These are phyloP conservation scores for Tethya wilhelma DNA, from an alignment of 37 sponge, comb jelly and placozoan genomes.

Conservation along the genomic window DNA sequence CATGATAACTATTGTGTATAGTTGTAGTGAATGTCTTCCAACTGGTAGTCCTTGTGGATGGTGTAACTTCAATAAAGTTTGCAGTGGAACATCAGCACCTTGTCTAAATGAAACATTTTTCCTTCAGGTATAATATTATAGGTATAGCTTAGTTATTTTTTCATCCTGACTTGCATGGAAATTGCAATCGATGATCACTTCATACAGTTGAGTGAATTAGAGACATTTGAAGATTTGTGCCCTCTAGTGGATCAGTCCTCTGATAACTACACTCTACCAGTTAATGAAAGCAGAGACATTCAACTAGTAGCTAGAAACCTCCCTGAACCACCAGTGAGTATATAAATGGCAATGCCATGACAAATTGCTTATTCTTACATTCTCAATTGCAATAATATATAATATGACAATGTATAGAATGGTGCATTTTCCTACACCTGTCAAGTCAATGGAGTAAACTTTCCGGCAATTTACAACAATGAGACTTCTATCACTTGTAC, in stretches of 20 bases:
- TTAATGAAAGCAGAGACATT: slow-evolving; percentile 6
- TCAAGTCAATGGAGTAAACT: background rate
- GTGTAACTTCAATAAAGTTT: slow-evolving; percentile 36
- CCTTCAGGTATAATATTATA: slow-evolving; percentile 1
- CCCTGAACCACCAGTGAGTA: no score
- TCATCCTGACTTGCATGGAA: background rate
- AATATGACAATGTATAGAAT: background rate
- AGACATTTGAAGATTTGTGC: slow-evolving; percentile 41
- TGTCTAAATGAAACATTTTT: slow-evolving; percentile 3
- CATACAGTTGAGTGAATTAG: no score
- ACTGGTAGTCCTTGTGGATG: slow-evolving; percentile 47
- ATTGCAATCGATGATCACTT: no score
- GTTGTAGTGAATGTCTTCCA: slow-evolving; percentile 44
- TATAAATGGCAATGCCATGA: background rate
- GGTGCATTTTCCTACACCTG: slow-evolving; percentile 20
- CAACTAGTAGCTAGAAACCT: slow-evolving; percentile 36
- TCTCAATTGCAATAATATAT: background rate
- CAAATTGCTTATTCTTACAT: background rate
- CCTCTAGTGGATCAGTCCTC: slow-evolving; percentile 17
- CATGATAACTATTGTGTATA: background rate
- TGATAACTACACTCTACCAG: slow-evolving; percentile 38
- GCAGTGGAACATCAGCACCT: slow-evolving; percentile 39
- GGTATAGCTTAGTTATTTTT: background rate
- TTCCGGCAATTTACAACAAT: slow-evolving; percentile 3
- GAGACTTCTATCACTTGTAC: slow-evolving; percentile 23